These are phyloP conservation scores for Hirtodrosophila duncani DNA, from an alignment of 2,888 invertebrate species.

Conservation along the genomic window DNA sequence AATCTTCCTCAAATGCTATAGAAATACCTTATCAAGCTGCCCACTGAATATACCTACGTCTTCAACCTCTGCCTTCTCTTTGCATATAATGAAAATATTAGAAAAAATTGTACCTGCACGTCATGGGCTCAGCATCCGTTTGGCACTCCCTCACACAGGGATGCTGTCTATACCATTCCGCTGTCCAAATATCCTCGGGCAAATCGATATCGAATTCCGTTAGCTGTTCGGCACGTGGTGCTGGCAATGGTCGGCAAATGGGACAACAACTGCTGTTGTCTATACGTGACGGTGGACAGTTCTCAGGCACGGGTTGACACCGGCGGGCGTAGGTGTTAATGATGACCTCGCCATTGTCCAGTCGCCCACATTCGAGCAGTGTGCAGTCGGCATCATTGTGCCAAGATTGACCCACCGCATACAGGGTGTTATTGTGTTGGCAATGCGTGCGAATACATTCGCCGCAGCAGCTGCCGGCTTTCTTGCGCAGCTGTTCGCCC, in stretches of 20 bases:
- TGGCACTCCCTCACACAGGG: slow-evolving; percentile 83
- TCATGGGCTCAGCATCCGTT: slow-evolving; percentile 80
- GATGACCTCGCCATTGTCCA: slow-evolving; percentile 60
- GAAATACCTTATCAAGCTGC: too few relatives aligned
- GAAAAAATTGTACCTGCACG: slow-evolving; percentile 84
- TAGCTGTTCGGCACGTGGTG: slow-evolving; percentile 27
- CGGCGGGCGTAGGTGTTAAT: slow-evolving; percentile 73
- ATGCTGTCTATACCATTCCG: slow-evolving; percentile 74
- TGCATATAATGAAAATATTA: too few relatives aligned
- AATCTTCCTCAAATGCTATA: too few relatives aligned
- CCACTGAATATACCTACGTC: too few relatives aligned
- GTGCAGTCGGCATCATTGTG: slow-evolving; percentile 74
- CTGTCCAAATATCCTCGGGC: slow-evolving; percentile 62
- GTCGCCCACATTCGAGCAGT: slow-evolving; percentile 71
- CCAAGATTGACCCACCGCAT: slow-evolving; percentile 75
- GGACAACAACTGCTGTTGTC: slow-evolving; percentile 74
- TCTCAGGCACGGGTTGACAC: slow-evolving; percentile 67
- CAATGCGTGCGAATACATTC: slow-evolving; percentile 76
- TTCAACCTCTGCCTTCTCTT: too few relatives aligned
- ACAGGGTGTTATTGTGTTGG: slow-evolving; percentile 66
- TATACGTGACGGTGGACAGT: slow-evolving; percentile 67
- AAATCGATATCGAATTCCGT: slow-evolving; percentile 17
- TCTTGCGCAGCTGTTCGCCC: slow-evolving; percentile 72
- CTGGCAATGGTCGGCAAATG: slow-evolving; percentile 54
- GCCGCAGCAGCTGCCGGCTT: slow-evolving; percentile 74